Evolutionary conservation across 2,113 vertebrate species (phyloP).

Genomic region (Eudyptes chrysolophus): DNA sequence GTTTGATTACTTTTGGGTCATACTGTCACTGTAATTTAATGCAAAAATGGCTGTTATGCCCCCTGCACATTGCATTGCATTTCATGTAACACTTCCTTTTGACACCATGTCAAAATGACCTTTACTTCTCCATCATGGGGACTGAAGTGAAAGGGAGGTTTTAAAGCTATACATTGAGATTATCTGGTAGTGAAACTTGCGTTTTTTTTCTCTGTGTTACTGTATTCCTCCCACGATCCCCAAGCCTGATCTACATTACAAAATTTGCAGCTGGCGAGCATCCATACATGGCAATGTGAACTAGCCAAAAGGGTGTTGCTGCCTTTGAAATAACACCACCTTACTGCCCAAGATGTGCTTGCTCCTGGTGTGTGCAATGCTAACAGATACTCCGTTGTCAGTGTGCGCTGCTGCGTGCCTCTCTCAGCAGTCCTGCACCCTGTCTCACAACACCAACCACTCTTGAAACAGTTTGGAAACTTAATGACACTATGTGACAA

Average conservation of each 20-base stretch:
- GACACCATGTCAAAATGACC: not conserved
- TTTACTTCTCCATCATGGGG: not conserved
- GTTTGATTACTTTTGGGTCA: not conserved
- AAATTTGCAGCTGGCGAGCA: not conserved
- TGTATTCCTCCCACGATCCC: not conserved
- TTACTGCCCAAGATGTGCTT: not conserved
- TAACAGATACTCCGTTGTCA: not conserved
- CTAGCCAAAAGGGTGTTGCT: not conserved
- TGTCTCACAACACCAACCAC: too few species aligned
- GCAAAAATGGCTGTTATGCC: not conserved
- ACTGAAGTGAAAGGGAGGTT: not conserved
- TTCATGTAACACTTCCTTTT: not conserved
- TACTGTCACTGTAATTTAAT: not conserved
- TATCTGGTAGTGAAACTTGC: not conserved
- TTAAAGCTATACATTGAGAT: not conserved
- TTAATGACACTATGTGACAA: not conserved
- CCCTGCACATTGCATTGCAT: not conserved
- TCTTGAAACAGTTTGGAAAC: not conserved
- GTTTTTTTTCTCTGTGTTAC: not conserved
- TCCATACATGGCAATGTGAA: too few species aligned
- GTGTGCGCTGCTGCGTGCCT: fast-evolving
- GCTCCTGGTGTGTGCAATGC: not conserved
- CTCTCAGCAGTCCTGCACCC: fast-evolving
- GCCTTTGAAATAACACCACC: not conserved
- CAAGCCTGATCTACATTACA: not conserved